Evolutionary conservation across 2,113 vertebrate species (phyloP).

Genomic region (Notarius lentiginosus): DNA sequence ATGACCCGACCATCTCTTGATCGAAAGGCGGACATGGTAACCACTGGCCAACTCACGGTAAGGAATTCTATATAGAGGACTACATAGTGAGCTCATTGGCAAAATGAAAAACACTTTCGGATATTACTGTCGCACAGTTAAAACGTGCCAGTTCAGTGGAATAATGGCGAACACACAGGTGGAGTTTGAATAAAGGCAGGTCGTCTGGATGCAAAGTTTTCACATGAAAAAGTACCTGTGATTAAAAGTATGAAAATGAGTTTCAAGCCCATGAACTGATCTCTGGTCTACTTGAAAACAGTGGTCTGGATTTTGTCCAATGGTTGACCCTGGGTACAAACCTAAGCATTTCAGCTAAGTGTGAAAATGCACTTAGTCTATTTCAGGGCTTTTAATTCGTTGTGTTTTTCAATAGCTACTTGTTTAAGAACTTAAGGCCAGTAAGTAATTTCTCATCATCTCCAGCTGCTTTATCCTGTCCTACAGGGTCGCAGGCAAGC

Average conservation of each 20-base stretch:
- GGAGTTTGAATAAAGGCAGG: neutral
- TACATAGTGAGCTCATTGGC: no score
- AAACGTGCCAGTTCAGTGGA: neutral
- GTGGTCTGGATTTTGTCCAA: neutral
- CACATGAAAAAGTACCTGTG: neutral
- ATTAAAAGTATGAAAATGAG: neutral
- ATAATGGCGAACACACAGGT: neutral
- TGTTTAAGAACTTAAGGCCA: neutral
- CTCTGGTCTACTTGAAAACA: neutral
- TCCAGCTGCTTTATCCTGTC: no score
- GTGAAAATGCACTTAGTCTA: neutral
- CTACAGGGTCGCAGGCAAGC: no score
- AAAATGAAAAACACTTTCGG: no score
- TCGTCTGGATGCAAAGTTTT: neutral
- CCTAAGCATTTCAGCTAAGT: neutral
- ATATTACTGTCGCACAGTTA: no score
- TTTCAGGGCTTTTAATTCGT: neutral
- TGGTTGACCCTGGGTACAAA: neutral
- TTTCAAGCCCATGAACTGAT: neutral
- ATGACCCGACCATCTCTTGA: no score
- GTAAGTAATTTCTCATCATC: neutral
- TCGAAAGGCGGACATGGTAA: no score
- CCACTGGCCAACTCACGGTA: no score
- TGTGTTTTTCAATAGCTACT: neutral
- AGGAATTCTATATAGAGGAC: no score